These are phyloP conservation scores for Melitaea cinxia DNA, from an alignment of 1,140 invertebrate genomes.

Conservation along the genomic window DNA sequence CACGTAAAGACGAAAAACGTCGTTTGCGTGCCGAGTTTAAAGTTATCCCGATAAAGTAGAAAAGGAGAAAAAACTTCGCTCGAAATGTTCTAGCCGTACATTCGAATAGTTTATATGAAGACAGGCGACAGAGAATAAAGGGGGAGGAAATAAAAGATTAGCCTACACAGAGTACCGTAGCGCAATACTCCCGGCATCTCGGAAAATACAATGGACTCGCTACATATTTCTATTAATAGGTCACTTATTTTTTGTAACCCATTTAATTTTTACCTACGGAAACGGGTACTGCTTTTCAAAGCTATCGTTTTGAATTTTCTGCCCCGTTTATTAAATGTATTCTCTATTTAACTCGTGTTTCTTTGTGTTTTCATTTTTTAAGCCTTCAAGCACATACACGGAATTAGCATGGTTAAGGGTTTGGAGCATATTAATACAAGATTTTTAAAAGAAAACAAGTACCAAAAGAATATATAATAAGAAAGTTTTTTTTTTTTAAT, in stretches of 20 bases:
- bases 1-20: slow-evolving; percentile 34
- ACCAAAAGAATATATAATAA: too few species aligned
- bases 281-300: slow-evolving; percentile 10
- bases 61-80: slow-evolving; percentile 20
- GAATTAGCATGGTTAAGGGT: slow-evolving; percentile 5
- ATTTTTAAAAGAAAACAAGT: too few species aligned
- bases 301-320: slow-evolving; percentile 12
- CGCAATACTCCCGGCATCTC: slow-evolving; percentile 25
- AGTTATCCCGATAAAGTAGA: slow-evolving; percentile 26
- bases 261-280: slow-evolving; percentile 26
- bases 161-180: slow-evolving; percentile 14
- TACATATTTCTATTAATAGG: slow-evolving; percentile 37
- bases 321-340: slow-evolving; percentile 9
- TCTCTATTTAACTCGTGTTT: slow-evolving; percentile 9
- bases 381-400: neutral
- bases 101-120: slow-evolving; percentile 29
- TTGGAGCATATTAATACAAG: too few species aligned
- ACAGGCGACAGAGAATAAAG: slow-evolving; percentile 29
- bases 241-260: slow-evolving; percentile 37
- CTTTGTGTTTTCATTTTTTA: neutral
- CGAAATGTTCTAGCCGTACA: slow-evolving; percentile 11
- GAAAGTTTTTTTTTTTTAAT: too few species aligned
- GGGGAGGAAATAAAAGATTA: slow-evolving; percentile 31
- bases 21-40: slow-evolving; percentile 32
- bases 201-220: slow-evolving; percentile 33